Conservation (phyloP, 2,113 vertebrate genomes). For the Pan troglodytes region NHGRI_mPanTro3-v2.1_pri NC_072398.2:226887001-226887500, state of each 20-base stretch:
- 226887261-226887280: slow-evolving; percentile 51
- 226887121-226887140: background rate
- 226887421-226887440: slow-evolving; percentile 32
- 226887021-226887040: background rate
- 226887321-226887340: slow-evolving; percentile 35
- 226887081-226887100: background rate
- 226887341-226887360: slow-evolving; percentile 36
- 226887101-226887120: background rate
- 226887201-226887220: slow-evolving; percentile 61
- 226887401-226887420: slow-evolving; percentile 57
- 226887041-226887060: background rate
- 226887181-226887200: slow-evolving; percentile 67
- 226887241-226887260: slow-evolving; percentile 63
- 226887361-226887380: slow-evolving; percentile 69
- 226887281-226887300: slow-evolving; percentile 65
- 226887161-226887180: slow-evolving; percentile 44
- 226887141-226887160: slow-evolving; percentile 56
- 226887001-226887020: background rate
- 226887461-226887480: slow-evolving; percentile 31
- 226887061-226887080: background rate
- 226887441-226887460: slow-evolving; percentile 45
- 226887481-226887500: slow-evolving; percentile 36
- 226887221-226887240: slow-evolving; percentile 65
- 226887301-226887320: slow-evolving; percentile 41
- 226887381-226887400: slow-evolving; percentile 70